phyloP scores from a whole-genome alignment of 1,140 invertebrate species.

The Dreissena rostriformis region DNA sequence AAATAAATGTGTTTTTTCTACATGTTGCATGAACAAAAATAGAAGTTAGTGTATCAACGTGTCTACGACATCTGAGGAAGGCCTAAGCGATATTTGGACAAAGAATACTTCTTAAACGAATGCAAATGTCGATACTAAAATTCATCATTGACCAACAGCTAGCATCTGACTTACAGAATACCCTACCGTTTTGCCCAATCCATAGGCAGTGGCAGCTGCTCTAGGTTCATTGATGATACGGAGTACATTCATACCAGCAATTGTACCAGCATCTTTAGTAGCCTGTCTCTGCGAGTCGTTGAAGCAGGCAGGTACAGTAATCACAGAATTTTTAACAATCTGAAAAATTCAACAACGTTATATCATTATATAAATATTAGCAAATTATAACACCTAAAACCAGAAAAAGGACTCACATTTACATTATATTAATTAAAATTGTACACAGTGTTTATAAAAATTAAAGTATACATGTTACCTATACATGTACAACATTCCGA shows the following conservation, averaged over 20 bases:
- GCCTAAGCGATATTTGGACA: neutral
- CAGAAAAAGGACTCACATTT: constrained; percentile 78
- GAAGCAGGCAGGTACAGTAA: constrained; percentile 83
- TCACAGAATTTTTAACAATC: constrained; percentile 80
- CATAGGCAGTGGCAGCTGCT: constrained; percentile 83
- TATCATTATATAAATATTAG: neutral
- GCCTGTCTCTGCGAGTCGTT: constrained; percentile 83
- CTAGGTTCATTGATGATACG: constrained; percentile 83
- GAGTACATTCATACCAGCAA: constrained; percentile 83
- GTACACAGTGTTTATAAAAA: neutral
- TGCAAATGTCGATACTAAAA: neutral
- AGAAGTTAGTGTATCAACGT: neutral
- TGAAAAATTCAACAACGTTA: constrained; percentile 58
- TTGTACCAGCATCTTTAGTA: constrained; percentile 83
- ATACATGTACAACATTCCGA: too few relatives aligned
- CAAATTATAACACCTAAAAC: constrained; percentile 81
- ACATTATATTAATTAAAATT: neutral
- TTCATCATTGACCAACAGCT: neutral
- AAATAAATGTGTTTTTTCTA: neutral
- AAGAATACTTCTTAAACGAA: neutral
- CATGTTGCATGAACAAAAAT: neutral
- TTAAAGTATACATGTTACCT: neutral
- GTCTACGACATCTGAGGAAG: neutral
- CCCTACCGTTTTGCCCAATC: constrained; percentile 83
- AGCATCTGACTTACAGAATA: constrained; percentile 81